A percentile compares a stretch with the other conserved stretches of the same genome.
These are phyloP conservation scores for Parnassius glacialis DNA, from an alignment of 2,888 invertebrate genomes.

Conservation along the genomic window DNA sequence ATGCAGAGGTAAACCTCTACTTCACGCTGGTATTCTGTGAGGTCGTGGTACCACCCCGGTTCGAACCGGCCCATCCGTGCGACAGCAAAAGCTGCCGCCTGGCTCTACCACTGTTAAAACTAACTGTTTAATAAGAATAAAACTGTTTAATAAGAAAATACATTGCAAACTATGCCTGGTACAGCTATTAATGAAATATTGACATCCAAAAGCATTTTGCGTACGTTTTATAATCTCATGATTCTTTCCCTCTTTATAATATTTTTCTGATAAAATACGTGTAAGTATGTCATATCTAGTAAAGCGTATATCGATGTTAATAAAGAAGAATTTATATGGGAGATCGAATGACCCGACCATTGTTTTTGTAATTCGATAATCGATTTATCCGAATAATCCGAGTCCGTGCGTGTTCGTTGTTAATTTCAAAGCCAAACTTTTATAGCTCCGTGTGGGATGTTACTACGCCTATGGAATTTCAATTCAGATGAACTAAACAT, in stretches of 20 bases:
- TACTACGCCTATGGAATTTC: constrained; percentile 22
- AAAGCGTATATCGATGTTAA: constrained; percentile 23
- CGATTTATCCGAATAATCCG: constrained; percentile 60
- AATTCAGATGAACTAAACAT: constrained; percentile 5
- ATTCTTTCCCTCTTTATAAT: constrained; percentile 6
- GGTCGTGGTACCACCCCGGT: too few species aligned
- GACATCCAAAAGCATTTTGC: too few species aligned
- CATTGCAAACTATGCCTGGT: not conserved
- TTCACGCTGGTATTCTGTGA: too few species aligned
- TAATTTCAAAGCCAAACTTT: constrained; percentile 42
- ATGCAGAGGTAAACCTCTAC: too few species aligned
- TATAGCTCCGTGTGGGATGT: constrained; percentile 31
- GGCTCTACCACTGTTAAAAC: too few species aligned
- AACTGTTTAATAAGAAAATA: not conserved
- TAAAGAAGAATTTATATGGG: constrained; percentile 34
- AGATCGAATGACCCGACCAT: constrained; percentile 53
- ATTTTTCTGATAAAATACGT: constrained; percentile 22
- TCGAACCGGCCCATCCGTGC: too few species aligned
- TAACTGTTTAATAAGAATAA: too few species aligned
- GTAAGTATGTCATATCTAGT: constrained; percentile 22
- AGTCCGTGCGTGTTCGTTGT: constrained; percentile 51
- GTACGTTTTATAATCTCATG: too few species aligned
- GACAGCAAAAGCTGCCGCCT: too few species aligned
- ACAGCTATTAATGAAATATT: too few species aligned
- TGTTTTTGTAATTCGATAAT: constrained; percentile 72